Conservation (phyloP, 2,797 vertebrate genomes). For the Amniataba percoides region DNA sequence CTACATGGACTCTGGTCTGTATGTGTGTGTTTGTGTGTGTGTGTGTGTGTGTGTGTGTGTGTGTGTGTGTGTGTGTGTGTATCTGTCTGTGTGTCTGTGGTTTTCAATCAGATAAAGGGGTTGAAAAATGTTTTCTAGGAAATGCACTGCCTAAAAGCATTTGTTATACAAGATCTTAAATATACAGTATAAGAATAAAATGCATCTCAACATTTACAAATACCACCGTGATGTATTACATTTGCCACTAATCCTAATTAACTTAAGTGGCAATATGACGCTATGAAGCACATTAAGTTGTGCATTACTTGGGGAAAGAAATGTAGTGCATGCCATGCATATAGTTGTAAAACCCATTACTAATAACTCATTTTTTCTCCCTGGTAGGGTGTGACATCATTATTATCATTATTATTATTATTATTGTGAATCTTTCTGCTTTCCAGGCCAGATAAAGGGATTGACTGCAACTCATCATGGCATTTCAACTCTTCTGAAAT, state of each 20-base stretch:
- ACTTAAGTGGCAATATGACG: background rate
- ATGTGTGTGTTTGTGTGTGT: conserved; percentile 1
- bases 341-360: background rate
- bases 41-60: conserved; percentile 2
- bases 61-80: background rate
- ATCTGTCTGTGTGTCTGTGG: too few species aligned
- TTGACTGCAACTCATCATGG: conserved; percentile 84
- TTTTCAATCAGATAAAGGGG: background rate
- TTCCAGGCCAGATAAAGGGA: conserved; percentile 82
- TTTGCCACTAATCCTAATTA: background rate
- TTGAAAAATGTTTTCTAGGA: background rate
- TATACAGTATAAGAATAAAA: background rate
- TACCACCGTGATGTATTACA: background rate
- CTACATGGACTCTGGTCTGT: conserved; percentile 87
- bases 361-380: background rate
- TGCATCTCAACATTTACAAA: background rate
- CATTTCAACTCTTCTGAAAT: conserved; percentile 84
- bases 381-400: background rate
- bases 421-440: conserved; percentile 34
- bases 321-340: background rate
- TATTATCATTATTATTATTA: too few species aligned
- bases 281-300: background rate
- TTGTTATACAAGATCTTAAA: background rate
- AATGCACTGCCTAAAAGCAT: conserved; percentile 1
- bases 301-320: background rate